Evolutionary conservation across 2,888 invertebrate genomes (phyloP).

Genomic region (Protonemura montana): DNA sequence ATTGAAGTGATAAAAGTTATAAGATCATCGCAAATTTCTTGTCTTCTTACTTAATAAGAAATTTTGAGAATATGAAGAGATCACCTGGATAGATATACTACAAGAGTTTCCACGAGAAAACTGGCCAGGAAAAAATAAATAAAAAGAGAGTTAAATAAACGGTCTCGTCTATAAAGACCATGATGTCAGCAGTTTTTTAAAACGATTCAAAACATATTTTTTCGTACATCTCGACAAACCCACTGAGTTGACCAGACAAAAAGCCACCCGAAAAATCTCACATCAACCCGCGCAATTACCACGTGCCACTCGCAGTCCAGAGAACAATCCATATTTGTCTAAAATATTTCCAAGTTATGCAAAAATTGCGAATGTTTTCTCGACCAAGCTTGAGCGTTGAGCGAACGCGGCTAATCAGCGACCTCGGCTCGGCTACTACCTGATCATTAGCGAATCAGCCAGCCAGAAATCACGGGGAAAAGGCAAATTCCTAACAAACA

Average conservation of each 20-base stretch:
- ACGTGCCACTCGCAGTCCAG: background rate
- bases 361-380: background rate
- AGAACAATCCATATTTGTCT: constrained; percentile 7
- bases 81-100: too few relatives aligned
- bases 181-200: too few relatives aligned
- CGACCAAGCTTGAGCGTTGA: background rate
- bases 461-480: constrained; percentile 39
- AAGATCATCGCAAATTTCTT: too few relatives aligned
- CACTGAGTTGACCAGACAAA: background rate
- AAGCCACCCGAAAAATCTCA: background rate
- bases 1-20: too few relatives aligned
- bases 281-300: background rate
- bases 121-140: too few relatives aligned
- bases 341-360: constrained; percentile 12
- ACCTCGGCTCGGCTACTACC: background rate
- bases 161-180: too few relatives aligned
- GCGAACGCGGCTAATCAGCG: background rate
- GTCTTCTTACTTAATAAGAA: too few relatives aligned
- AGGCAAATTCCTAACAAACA: constrained; percentile 48
- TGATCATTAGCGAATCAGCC: constrained; percentile 39
- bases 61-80: too few relatives aligned
- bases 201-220: too few relatives aligned
- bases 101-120: too few relatives aligned
- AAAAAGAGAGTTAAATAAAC: too few relatives aligned
- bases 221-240: too few relatives aligned